phyloP scores from a whole-genome alignment of 2,888 invertebrate genomes.

The Eledona agricola region DNA sequence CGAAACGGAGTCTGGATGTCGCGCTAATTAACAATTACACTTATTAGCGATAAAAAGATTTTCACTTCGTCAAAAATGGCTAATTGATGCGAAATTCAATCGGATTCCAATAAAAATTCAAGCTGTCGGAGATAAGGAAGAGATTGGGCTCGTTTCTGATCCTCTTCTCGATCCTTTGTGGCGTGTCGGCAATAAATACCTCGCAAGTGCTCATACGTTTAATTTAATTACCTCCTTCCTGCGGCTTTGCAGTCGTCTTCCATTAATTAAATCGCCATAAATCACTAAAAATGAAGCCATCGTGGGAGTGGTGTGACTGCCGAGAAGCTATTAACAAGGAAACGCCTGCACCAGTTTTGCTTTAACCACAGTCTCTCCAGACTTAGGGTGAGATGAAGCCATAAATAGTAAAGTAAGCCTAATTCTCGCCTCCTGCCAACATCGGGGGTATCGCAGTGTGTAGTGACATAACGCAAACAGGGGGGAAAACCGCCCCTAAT shows the following conservation, averaged over 20 bases:
- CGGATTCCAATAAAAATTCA: too few relatives aligned
- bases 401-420: conserved; percentile 49
- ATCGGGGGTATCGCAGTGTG: conserved; percentile 29
- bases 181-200: conserved; percentile 21
- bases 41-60: too few relatives aligned
- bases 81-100: too few relatives aligned
- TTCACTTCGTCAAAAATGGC: too few relatives aligned
- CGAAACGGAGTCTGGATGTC: too few relatives aligned
- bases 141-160: too few relatives aligned
- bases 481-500: conserved; percentile 33
- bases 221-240: conserved; percentile 30
- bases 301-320: conserved; percentile 14
- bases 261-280: conserved; percentile 35
- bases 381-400: conserved; percentile 40
- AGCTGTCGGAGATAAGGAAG: too few relatives aligned
- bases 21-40: too few relatives aligned
- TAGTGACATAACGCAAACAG: conserved; percentile 36
- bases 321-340: conserved; percentile 17
- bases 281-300: conserved; percentile 29
- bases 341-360: conserved; percentile 9
- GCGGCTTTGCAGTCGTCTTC: conserved; percentile 10
- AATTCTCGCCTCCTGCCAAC: conserved; percentile 39
- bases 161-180: neutral
- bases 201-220: conserved; percentile 16
- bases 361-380: conserved; percentile 20